Percentiles rank a stretch among this genome's conserved stretches.
Evolutionary conservation across 2,888 invertebrate genomes (phyloP).

Genomic region (Cantharis lateralis): DNA sequence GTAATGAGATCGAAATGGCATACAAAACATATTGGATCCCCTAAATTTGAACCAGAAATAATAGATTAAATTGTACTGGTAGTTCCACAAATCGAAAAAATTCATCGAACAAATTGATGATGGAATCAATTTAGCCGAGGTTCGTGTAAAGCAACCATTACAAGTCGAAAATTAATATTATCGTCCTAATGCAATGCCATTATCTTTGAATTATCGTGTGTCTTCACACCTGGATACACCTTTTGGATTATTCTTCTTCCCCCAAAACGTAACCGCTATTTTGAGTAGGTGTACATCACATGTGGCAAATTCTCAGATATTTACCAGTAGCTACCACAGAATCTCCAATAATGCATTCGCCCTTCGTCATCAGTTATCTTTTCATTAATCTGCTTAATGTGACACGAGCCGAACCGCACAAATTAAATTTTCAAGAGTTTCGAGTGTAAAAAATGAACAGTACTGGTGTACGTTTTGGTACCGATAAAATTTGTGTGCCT

Average conservation of each 20-base stretch:
- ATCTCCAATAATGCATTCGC: conserved; percentile 22
- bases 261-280: conserved; percentile 22
- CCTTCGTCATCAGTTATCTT: neutral
- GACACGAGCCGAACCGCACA: neutral
- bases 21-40: neutral
- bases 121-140: neutral
- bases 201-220: conserved; percentile 46
- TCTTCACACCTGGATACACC: conserved; percentile 45
- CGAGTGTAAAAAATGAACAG: neutral
- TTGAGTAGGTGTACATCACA: conserved; percentile 13
- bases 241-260: conserved; percentile 34
- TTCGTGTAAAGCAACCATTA: conserved; percentile 1
- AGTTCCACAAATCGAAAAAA: neutral
- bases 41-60: neutral
- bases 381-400: neutral
- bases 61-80: neutral
- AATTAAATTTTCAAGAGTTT: neutral
- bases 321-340: conserved; percentile 12
- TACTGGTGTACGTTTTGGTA: neutral
- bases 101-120: neutral
- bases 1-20: conserved; percentile 8
- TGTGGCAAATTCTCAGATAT: conserved; percentile 21
- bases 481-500: neutral
- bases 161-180: neutral
- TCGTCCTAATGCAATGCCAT: conserved; percentile 29